Conservation (phyloP, 2,113 vertebrate genomes). For the Apus apus region DNA sequence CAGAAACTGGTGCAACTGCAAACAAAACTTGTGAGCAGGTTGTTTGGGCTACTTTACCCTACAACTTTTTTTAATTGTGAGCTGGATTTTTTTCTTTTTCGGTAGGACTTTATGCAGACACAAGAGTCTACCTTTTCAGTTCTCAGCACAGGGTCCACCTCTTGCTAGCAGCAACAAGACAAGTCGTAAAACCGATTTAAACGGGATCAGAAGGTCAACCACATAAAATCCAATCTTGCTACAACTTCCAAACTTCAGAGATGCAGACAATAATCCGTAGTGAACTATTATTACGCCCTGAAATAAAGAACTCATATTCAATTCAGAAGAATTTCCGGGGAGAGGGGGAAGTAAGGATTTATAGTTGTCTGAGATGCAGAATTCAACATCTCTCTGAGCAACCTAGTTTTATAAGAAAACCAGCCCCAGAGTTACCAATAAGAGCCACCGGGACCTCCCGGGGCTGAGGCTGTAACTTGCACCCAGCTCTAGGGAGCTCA, state of each 20-base stretch:
- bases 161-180: not conserved
- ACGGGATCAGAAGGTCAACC: not conserved
- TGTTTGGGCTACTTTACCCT: not conserved
- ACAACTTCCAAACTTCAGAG: not conserved
- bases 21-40: not conserved
- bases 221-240: not conserved
- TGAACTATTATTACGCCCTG: not conserved
- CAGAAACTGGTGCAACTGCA: not conserved
- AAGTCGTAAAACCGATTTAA: not conserved
- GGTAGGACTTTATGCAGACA: not conserved
- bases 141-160: not conserved
- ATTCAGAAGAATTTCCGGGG: not conserved
- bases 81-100: not conserved
- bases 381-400: not conserved
- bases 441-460: accelerated
- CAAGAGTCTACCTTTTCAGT: accelerated
- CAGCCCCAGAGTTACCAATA: not conserved
- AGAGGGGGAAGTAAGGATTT: not conserved
- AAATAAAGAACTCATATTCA: not conserved
- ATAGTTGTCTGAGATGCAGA: not conserved
- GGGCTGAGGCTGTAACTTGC: accelerated
- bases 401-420: accelerated
- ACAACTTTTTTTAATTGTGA: not conserved
- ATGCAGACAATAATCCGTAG: not conserved
- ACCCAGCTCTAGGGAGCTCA: accelerated